A percentile compares a stretch with the other conserved stretches of the same genome.
Evolutionary conservation across 2,888 invertebrate genomes (phyloP).

Genomic region (Isotomurus palustris): DNA sequence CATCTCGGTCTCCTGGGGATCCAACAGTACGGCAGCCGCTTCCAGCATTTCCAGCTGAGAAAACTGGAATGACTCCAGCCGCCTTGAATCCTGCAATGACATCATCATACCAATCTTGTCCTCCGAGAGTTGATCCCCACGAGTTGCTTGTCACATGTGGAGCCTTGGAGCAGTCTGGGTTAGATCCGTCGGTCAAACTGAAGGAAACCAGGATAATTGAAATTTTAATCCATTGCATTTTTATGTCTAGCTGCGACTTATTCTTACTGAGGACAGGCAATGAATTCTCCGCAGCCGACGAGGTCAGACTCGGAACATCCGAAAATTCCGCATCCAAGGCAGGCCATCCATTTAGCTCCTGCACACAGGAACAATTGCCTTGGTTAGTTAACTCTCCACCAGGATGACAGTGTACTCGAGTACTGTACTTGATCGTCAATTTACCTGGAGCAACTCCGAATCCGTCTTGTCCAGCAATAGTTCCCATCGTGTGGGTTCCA

Average conservation of each 20-base stretch:
- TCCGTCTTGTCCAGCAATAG: constrained; percentile 17
- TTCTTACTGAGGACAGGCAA: constrained; percentile 7
- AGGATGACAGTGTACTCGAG: not conserved
- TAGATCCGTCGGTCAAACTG: not conserved
- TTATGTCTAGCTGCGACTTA: no score
- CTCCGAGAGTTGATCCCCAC: constrained; percentile 7
- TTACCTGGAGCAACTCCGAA: no score
- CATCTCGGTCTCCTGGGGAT: constrained; percentile 8
- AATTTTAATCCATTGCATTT: no score
- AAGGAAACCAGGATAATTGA: no score
- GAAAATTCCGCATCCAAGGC: constrained; percentile 1
- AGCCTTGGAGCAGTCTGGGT: constrained; percentile 5
- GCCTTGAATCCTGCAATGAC: constrained; percentile 18
- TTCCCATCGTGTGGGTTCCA: constrained; percentile 14
- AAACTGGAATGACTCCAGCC: constrained; percentile 23
- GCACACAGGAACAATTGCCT: no score
- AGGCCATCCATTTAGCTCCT: constrained; percentile 13
- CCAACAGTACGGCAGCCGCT: not conserved
- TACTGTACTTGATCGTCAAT: not conserved
- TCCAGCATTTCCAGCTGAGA: constrained; percentile 9
- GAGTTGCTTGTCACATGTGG: constrained; percentile 4
- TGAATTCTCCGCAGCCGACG: constrained; percentile 16
- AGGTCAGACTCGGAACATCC: constrained; percentile 13
- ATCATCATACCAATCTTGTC: constrained; percentile 16
- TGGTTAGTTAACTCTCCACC: no score